Conservation (phyloP, 2,113 vertebrate species). For the Psephotus haematonotus region DNA sequence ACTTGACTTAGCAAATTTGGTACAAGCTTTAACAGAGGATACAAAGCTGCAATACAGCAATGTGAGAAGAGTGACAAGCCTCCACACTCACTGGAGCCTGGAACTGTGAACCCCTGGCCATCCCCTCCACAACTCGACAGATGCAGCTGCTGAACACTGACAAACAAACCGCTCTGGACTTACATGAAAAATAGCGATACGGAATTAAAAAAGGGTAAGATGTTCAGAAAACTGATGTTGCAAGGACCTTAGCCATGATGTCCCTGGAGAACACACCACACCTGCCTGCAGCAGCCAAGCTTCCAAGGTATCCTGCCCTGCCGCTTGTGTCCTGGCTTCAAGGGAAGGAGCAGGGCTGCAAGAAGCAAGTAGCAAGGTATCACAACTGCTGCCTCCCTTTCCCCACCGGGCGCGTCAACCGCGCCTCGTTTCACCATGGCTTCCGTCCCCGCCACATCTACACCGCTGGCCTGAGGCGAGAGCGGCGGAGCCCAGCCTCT, state of each 20-base stretch:
- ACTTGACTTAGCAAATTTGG: not conserved
- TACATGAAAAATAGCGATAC: not conserved
- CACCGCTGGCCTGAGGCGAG: not conserved
- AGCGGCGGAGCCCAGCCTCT: not conserved
- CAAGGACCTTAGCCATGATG: fast-evolving
- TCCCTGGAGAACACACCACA: not conserved
- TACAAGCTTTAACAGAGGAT: not conserved
- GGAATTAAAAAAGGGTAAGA: not conserved
- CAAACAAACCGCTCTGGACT: not conserved
- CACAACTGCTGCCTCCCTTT: not conserved
- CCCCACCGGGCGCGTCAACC: fast-evolving
- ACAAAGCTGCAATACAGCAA: not conserved
- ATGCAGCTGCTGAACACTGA: not conserved
- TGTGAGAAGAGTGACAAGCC: fast-evolving
- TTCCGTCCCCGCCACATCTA: not conserved
- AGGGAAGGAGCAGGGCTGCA: no score
- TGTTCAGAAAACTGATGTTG: not conserved
- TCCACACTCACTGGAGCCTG: fast-evolving
- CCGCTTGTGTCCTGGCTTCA: no score
- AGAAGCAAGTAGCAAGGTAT: fast-evolving
- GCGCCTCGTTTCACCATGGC: not conserved
- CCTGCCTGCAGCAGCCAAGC: fast-evolving
- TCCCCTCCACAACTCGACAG: not conserved
- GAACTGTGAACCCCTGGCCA: fast-evolving
- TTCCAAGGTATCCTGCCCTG: not conserved